phyloP scores from a whole-genome alignment of 2,113 vertebrate species.

The Sorex fumeus region DNA sequence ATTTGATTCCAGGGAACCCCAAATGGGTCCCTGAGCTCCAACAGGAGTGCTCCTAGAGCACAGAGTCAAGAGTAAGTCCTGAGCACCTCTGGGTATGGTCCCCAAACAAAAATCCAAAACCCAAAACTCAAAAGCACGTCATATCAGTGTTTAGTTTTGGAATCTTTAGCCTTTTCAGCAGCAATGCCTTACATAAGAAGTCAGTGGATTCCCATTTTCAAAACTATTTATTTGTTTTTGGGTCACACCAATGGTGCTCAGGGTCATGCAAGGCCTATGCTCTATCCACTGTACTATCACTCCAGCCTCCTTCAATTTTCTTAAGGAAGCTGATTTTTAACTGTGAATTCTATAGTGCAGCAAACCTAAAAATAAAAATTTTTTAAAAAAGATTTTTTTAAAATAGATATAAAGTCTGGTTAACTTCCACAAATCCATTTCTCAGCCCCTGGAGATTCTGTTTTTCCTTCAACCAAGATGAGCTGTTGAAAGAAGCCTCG shows the following conservation, averaged over 20 bases:
- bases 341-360: not conserved
- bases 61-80: too few relatives aligned
- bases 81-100: too few relatives aligned
- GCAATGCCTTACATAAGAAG: not conserved
- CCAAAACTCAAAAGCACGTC: not conserved
- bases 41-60: too few relatives aligned
- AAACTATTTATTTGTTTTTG: too few relatives aligned
- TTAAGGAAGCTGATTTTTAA: not conserved
- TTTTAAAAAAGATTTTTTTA: too few relatives aligned
- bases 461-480: not conserved
- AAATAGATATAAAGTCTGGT: too few relatives aligned
- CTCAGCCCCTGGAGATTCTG: not conserved
- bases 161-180: not conserved
- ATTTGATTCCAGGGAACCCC: too few relatives aligned
- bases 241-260: too few relatives aligned
- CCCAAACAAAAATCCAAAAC: not conserved
- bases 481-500: not conserved
- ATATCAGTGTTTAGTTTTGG: not conserved
- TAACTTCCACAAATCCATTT: not conserved
- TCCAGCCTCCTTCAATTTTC: not conserved
- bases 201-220: not conserved
- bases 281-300: too few relatives aligned
- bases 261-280: too few relatives aligned
- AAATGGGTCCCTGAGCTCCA: too few relatives aligned
- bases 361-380: not conserved